Percentiles rank a stretch among this genome's conserved stretches.
phyloP scores from a whole-genome alignment of 2,797 vertebrate genomes.

The Champsocephalus esox region DNA sequence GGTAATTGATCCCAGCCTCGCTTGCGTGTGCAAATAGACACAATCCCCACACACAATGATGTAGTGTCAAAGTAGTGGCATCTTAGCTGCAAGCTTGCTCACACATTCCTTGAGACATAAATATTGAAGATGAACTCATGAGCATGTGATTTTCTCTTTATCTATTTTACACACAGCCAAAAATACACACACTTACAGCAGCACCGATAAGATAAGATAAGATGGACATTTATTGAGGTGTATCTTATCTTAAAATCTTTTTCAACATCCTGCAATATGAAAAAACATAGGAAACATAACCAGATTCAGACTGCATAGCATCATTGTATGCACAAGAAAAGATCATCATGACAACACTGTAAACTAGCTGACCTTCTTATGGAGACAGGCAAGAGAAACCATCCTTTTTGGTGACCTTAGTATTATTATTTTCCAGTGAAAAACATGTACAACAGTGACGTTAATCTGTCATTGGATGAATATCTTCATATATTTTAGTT shows the following conservation, averaged over 20 bases:
- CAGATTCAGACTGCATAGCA: constrained; percentile 15
- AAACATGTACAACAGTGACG: background rate
- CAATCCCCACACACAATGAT: constrained; percentile 24
- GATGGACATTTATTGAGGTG: no score
- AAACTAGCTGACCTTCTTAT: constrained; percentile 6
- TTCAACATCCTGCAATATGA: constrained; percentile 14
- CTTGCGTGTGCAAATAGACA: constrained; percentile 44
- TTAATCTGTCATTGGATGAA: background rate
- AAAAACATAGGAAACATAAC: constrained; percentile 19
- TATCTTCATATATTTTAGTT: background rate
- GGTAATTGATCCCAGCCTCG: constrained; percentile 62
- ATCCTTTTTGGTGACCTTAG: background rate
- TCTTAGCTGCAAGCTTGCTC: no score
- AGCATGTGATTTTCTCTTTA: background rate
- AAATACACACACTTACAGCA: no score
- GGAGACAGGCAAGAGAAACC: constrained; percentile 1
- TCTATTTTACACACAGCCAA: background rate
- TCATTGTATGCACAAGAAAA: background rate
- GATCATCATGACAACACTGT: background rate
- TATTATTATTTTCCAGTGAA: background rate
- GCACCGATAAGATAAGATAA: no score
- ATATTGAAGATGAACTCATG: constrained; percentile 12
- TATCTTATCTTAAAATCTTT: constrained; percentile 9
- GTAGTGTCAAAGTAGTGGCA: constrained; percentile 5
- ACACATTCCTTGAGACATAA: background rate